phyloP scores from a whole-genome alignment of 2,888 invertebrate species.

The Petrolisthes manimaculis region DNA sequence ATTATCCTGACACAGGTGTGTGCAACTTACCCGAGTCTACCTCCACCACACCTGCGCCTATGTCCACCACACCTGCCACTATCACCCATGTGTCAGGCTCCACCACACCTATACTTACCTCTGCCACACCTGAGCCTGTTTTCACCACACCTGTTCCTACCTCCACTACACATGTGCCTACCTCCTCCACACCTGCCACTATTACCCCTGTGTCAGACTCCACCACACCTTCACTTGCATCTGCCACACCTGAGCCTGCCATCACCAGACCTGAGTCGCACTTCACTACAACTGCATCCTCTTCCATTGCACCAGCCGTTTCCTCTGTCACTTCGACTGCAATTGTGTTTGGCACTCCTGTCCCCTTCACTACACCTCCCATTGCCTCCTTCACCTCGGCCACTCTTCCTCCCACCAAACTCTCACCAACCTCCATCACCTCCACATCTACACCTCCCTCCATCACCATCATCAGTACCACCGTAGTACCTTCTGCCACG shows the following conservation, averaged over 20 bases:
- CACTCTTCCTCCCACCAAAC: background rate
- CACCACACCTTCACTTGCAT: background rate
- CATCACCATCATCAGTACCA: constrained; percentile 6
- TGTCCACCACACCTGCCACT: background rate
- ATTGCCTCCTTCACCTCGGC: background rate
- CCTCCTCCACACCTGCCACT: background rate
- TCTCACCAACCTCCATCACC: background rate
- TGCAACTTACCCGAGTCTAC: background rate
- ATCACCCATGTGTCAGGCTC: background rate
- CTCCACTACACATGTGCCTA: background rate
- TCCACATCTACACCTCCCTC: background rate
- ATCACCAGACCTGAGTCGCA: background rate
- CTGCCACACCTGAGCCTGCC: background rate
- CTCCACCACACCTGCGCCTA: background rate
- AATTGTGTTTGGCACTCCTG: background rate
- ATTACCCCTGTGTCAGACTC: background rate
- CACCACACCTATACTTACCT: background rate
- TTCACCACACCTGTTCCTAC: constrained; percentile 21
- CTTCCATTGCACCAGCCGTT: background rate
- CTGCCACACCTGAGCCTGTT: background rate
- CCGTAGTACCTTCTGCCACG: background rate
- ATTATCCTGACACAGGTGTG: background rate
- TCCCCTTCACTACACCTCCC: background rate
- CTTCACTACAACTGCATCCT: background rate
- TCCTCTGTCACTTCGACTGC: background rate